A percentile compares a stretch with the other conserved stretches of the same genome.
Conservation (phyloP, 1,140 invertebrate species). For the Macrostomum lignano region DNA sequence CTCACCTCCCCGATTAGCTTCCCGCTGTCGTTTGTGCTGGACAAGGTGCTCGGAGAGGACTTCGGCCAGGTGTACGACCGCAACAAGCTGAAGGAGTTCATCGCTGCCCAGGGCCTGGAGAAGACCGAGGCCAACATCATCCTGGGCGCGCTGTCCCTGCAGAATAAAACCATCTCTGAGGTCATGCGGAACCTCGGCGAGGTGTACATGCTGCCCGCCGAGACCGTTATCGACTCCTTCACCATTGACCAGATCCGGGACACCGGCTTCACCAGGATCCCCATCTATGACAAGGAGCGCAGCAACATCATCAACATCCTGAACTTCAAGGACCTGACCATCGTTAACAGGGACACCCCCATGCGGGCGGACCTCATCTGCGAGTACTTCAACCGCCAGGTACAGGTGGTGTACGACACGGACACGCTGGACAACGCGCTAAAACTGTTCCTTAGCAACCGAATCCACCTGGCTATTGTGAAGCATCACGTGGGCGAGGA, state of each 20-base stretch:
- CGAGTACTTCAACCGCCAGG: constrained; percentile 1
- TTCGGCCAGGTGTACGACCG: constrained; percentile 84
- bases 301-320: constrained; percentile 6
- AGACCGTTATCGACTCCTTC: constrained; percentile 1
- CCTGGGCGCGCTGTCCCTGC: constrained; percentile 52
- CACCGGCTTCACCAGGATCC: constrained; percentile 6
- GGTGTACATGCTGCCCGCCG: constrained; percentile 6
- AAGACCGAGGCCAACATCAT: constrained; percentile 95
- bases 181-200: constrained; percentile 7
- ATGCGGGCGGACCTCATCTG: constrained; percentile 4
- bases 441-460: constrained; percentile 45
- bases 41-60: constrained; percentile 60
- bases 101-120: constrained; percentile 32
- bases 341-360: constrained; percentile 4
- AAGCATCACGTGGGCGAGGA: constrained; percentile 36
- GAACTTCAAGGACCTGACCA: constrained; percentile 6
- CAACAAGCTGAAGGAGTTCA: constrained; percentile 72
- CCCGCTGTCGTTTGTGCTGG: constrained; percentile 66
- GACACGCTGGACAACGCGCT: background rate
- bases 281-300: constrained; percentile 7
- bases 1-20: constrained; percentile 71
- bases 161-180: constrained; percentile 6
- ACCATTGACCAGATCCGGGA: constrained; percentile 5
- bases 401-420: background rate
- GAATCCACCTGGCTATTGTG: constrained; percentile 32